Evolutionary conservation across 1,140 invertebrate genomes (phyloP), one percentile per base, ranked within the genome.

Genomic region (Pentalonia nigronervosa): DNA sequence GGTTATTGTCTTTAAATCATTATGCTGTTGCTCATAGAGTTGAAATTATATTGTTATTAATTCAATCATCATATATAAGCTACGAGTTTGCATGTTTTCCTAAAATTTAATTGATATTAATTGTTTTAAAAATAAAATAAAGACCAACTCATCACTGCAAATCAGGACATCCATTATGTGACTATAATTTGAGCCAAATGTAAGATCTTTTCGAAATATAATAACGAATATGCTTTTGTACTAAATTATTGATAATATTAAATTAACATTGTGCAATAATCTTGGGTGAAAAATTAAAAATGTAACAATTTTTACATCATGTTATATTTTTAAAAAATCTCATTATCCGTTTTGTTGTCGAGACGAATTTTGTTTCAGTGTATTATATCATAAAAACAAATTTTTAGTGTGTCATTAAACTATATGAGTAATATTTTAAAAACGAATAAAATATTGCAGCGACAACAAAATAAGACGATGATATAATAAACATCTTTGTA

Each of bases 371-470:
- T 9, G 30, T 76, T 23, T 53, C 50, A 25, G 56, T 30, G 14
- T n/a, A 34, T 76, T n/a, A 36, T 83, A 83, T 41, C 81, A 83
- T 83, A 83, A 83, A 83, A 36, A 36, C 36, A 36, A 23, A 83
- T 83, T 83, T 83, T 36, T 34, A 83, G n/a, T 36, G 34, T 83
- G 81, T 83, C 81, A 83, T 83, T 83, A 41, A 83, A 83, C 81
- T 36, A 41, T 83, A 83, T 41, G 81, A 83, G 81, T 83, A 83
- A 83, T 76, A 76, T 76, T 76, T 76, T n/a, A 76, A 76, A 76
- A 30, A 83, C 23, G 36, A 86, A 45, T 45, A 86, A 86, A 41
- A 45, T 23, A 25, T 86, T 86, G 23, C 36, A 41, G 23, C 11
- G 23, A 86, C 23, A 41, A 86, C 36, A 45, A 76, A 86, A 86